Evolutionary conservation across 2,113 vertebrate species (phyloP), one percentile per base, ranked within the genome.

Genomic region (Orcinus orca): DNA sequence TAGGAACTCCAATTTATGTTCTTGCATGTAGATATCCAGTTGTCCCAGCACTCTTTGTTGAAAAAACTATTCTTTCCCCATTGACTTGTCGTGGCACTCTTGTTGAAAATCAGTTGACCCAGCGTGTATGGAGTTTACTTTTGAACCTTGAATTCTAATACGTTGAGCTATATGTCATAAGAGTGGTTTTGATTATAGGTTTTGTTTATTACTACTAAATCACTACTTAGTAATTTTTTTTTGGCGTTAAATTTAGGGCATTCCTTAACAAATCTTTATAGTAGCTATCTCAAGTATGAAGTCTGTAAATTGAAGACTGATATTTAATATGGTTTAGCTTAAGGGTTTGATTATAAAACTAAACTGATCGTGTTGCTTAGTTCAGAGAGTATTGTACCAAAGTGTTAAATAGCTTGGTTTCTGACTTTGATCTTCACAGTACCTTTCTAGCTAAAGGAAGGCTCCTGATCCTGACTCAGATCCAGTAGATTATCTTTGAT

Each of bases 401-500:
- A 53, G 8, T n/a, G 2, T 96, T 94, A 94, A 93, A 60, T 74
- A 87, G 36, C 21, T 90, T 81, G 31, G 41, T 58, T 31, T n/a
- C 20, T 90, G 29, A 31, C 7, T 82, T 73, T 73, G 50, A 60
- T 91, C 17, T 26, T 20, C 9, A 55, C 15, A 50, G 23, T 9
- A 90, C 7, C 20, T 88, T 91, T 95, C 33, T 89, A 33, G 29
- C 9, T 44, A 50, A 58, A 65, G 31, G 36, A 79, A 68, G 18
- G 5, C 68, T 94, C 71, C 31, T 82, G 73, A 79, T 63, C 60
- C 26, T 44, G 44, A 96, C 70, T 95, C 96, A 95, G 13, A 50
- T 88, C 86, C 94, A 87, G 44, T 23, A 50, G 76, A 36, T 87
- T 26, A 41, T 50, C 96, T 81, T 71, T 93, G 90, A 74, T 94